phyloP scores from a whole-genome alignment of 2,797 vertebrate genomes.

The Malurus splendens region DNA sequence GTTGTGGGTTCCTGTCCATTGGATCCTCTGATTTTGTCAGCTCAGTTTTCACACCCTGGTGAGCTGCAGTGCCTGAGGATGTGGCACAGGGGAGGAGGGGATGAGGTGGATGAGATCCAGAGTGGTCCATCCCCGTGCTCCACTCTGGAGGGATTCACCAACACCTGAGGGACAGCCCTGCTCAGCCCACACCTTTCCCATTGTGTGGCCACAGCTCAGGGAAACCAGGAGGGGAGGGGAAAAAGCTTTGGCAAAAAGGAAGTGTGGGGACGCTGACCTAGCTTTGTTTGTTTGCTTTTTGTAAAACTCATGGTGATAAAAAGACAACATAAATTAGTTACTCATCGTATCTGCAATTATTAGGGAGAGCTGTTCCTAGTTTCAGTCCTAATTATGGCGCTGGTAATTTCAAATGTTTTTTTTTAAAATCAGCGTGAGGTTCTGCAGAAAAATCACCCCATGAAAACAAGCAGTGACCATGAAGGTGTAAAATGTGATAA shows the following conservation, averaged over 20 bases:
- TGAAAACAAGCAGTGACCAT: not conserved
- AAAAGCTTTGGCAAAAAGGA: not conserved
- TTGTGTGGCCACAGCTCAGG: not conserved
- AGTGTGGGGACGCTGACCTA: not conserved
- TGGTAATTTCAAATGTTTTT: not conserved
- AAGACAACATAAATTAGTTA: not conserved
- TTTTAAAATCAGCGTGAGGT: not conserved
- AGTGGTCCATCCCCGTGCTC: not conserved
- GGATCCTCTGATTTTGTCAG: not conserved
- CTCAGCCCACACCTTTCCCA: not conserved
- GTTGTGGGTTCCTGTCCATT: not conserved
- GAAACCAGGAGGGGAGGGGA: not conserved
- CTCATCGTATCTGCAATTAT: not conserved
- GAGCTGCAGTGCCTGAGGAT: not conserved
- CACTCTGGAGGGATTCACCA: not conserved
- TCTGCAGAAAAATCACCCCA: not conserved
- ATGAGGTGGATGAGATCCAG: not conserved
- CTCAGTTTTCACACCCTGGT: not conserved
- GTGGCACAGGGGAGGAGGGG: not conserved
- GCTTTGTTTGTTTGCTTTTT: not conserved
- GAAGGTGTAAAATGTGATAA: slow-evolving; percentile 24
- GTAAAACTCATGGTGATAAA: not conserved
- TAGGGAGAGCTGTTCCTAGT: not conserved
- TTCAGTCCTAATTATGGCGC: not conserved
- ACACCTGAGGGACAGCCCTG: not conserved